Evolutionary conservation across 2,888 invertebrate species (phyloP), one percentile per base, ranked within the genome.

Genomic region (Orthosia cruda): DNA sequence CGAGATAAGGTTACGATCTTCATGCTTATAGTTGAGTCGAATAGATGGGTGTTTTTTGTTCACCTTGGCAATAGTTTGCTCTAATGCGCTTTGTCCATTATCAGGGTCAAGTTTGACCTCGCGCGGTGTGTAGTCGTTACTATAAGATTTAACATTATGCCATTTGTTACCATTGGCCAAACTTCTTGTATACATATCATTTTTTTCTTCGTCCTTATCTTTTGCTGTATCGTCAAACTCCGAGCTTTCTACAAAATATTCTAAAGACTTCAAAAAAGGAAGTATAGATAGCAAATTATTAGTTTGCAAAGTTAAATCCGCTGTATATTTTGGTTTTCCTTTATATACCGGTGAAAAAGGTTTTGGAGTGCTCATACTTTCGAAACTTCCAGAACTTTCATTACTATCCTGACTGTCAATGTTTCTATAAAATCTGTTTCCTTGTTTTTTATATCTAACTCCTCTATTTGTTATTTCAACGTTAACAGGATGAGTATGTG

Each of bases 131-230:
- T 92, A 94, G 71, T 94, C 93, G 75, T 95, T 95, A 81, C 81
- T 95, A 71, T 94, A 95, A 5, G 94, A 91, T 85, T 94, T 95
- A 2, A 95, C 92, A 81, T 95, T 95, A 80, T 95, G 95, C 96
- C 96, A 96, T 85, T 95, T 95, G 81, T 95, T 94, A 49, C 82
- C 90, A 68, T 85, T 88, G 32, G 92, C 88, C 78, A 95, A 88
- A 77, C 91, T 94, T 88, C 91, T 93, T 11, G 91, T 86, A 78
- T 94, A 94, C 81, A 93, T 90, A 26, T 93, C 90, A 63, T 87
- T 85, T 32, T 79, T 88, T 32, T 83, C 84, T 5, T 71, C 55
- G 3, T 64, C 69, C 67, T 85, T 86, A 7, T 87, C 86, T 5
- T 45, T 45, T 9, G 87, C 86, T 9, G 84, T 68, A 57, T 85